These are phyloP conservation scores for Ennomos quercinarius DNA, from an alignment of 2,888 invertebrate species.

Conservation along the genomic window DNA sequence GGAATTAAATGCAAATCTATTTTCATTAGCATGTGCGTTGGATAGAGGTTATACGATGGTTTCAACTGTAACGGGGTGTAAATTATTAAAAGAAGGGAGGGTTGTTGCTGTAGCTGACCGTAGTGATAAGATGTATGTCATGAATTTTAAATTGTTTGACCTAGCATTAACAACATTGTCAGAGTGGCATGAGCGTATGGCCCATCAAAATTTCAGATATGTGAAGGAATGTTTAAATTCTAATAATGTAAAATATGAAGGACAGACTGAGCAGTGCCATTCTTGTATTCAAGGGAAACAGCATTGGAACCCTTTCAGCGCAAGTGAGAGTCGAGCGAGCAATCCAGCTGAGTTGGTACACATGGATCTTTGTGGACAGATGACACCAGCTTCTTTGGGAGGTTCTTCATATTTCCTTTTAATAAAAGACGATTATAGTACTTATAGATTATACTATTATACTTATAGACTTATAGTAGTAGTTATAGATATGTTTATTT, in stretches of 20 bases:
- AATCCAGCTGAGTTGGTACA: slow-evolving; percentile 3
- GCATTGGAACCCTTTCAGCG: slow-evolving; percentile 1
- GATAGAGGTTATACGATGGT: neutral
- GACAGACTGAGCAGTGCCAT: slow-evolving; percentile 8
- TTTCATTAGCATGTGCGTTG: no score
- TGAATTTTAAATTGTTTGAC: neutral
- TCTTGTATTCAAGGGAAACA: slow-evolving; percentile 7
- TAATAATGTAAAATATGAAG: neutral
- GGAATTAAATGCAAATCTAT: no score
- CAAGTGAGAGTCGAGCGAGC: slow-evolving; percentile 4
- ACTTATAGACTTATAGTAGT: no score
- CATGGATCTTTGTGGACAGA: slow-evolving; percentile 5
- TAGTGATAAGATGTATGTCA: slow-evolving; percentile 5
- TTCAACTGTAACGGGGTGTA: slow-evolving; percentile 4
- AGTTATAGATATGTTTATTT: no score
- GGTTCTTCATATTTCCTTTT: neutral
- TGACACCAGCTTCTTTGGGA: slow-evolving; percentile 4
- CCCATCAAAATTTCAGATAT: slow-evolving; percentile 2
- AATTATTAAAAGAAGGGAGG: slow-evolving; percentile 7
- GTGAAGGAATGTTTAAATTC: slow-evolving; percentile 1
- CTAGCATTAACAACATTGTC: slow-evolving; percentile 1
- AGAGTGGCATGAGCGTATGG: slow-evolving; percentile 8
- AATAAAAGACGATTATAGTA: no score
- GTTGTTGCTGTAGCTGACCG: slow-evolving; percentile 3
- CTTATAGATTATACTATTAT: no score